phyloP scores from a whole-genome alignment of 2,888 invertebrate species.

The Drosophila siamana region DNA sequence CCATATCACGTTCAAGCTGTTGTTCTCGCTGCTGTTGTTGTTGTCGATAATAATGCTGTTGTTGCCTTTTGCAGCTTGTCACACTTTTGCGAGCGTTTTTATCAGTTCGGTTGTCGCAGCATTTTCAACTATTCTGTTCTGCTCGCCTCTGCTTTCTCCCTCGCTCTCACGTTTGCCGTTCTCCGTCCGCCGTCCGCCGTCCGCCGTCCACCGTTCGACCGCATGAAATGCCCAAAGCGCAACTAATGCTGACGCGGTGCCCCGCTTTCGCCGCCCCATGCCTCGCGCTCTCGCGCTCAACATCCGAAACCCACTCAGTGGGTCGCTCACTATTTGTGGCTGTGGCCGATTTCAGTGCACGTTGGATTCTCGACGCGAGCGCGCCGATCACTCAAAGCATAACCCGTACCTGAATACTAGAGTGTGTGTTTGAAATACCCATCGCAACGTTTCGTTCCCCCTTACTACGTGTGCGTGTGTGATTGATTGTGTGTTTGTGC shows the following conservation, averaged over 20 bases:
- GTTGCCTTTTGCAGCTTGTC: conserved; percentile 21
- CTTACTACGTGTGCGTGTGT: conserved; percentile 7
- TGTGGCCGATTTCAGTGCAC: conserved; percentile 62
- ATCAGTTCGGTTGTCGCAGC: conserved; percentile 55
- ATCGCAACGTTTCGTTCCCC: conserved; percentile 16
- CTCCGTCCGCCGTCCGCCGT: not conserved
- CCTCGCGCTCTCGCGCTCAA: not conserved
- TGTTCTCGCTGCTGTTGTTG: conserved; percentile 6
- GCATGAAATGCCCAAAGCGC: conserved; percentile 34
- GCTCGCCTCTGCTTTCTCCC: conserved; percentile 5
- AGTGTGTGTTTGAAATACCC: conserved; percentile 13
- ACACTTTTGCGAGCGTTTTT: conserved; percentile 46
- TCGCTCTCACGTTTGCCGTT: conserved; percentile 1
- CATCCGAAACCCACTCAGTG: conserved; percentile 30
- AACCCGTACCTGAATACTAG: conserved; percentile 34
- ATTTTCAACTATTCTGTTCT: conserved; percentile 42
- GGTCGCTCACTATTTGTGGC: conserved; percentile 53
- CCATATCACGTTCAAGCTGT: conserved; percentile 10
- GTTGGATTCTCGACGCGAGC: conserved; percentile 72
- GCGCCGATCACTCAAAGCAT: conserved; percentile 65
- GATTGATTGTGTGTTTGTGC: not conserved
- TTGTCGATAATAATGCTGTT: conserved; percentile 7
- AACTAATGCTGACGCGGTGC: conserved; percentile 51
- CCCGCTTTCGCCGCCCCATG: conserved; percentile 17
- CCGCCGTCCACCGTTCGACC: conserved; percentile 18